Conservation (phyloP, 2,888 invertebrate species). For the Thereva nobilitata region DNA sequence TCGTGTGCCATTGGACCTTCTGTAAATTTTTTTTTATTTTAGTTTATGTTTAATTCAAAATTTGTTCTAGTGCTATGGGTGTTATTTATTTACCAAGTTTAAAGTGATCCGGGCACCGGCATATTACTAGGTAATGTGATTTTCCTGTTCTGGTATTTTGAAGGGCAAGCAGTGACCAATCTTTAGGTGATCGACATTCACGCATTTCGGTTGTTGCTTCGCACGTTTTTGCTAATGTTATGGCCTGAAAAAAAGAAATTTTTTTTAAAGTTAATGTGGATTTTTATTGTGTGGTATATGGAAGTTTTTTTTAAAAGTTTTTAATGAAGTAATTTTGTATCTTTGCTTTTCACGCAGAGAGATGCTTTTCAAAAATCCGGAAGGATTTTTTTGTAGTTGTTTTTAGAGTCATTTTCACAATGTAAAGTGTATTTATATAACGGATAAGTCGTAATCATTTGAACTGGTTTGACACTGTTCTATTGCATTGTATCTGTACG, state of each 20-base stretch:
- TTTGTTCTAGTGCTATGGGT: background rate
- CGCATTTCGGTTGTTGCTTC: conserved; percentile 91
- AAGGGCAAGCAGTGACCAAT: conserved; percentile 88
- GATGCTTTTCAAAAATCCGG: no score
- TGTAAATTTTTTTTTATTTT: conserved; percentile 50
- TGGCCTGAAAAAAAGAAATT: conserved; percentile 61
- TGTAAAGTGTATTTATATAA: no score
- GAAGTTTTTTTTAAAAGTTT: background rate
- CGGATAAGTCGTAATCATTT: no score
- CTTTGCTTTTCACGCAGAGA: no score
- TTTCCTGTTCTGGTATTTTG: conserved; percentile 92
- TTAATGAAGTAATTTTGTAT: background rate
- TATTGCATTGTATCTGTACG: no score
- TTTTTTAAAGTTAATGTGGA: no score
- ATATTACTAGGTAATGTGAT: conserved; percentile 91
- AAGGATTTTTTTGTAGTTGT: no score
- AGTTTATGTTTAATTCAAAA: background rate
- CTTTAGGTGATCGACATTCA: conserved; percentile 83
- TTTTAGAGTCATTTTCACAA: no score
- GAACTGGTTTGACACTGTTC: no score
- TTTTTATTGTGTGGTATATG: background rate
- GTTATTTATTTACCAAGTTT: conserved; percentile 70
- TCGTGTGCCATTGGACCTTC: conserved; percentile 94
- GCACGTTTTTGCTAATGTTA: conserved; percentile 90
- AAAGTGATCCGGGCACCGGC: conserved; percentile 83